These are phyloP conservation scores for Danio kyathit DNA, from an alignment of 2,797 vertebrate genomes.

Conservation along the genomic window DNA sequence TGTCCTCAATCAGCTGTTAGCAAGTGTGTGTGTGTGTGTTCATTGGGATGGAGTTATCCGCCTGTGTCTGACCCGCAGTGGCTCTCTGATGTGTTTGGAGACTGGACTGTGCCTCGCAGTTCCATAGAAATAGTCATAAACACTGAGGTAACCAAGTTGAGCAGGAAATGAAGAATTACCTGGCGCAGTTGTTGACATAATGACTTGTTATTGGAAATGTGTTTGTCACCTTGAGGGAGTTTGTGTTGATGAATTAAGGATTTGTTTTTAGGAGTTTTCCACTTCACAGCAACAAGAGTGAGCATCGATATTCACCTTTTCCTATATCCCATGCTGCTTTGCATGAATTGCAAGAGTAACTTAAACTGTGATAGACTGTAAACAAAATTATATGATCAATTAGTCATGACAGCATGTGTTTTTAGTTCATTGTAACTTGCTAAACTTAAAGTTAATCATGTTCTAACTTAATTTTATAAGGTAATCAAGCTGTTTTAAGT, in stretches of 20 bases:
- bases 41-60: constrained; percentile 24
- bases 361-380: no score
- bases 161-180: not conserved
- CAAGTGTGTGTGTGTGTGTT: constrained; percentile 29
- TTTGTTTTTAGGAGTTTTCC: constrained; percentile 1
- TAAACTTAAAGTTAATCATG: no score
- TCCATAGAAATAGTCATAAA: constrained; percentile 15
- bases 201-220: constrained; percentile 1
- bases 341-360: no score
- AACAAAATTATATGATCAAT: no score
- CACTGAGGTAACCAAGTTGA: not conserved
- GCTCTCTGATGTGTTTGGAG: constrained; percentile 17
- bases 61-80: constrained; percentile 1
- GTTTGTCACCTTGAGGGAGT: constrained; percentile 15
- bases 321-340: no score
- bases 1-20: constrained; percentile 62
- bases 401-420: no score
- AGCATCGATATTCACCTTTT: not conserved
- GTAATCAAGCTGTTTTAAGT: no score
- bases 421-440: no score
- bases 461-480: no score
- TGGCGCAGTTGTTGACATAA: not conserved
- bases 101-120: not conserved
- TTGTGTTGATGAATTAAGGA: constrained; percentile 35
- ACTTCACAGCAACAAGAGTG: constrained; percentile 14